A percentile compares a stretch with the other conserved stretches of the same genome.
These are phyloP conservation scores for Ophiothrix spiculata DNA, from an alignment of 35 echinoderm and acorn worm species.

Conservation along the genomic window DNA sequence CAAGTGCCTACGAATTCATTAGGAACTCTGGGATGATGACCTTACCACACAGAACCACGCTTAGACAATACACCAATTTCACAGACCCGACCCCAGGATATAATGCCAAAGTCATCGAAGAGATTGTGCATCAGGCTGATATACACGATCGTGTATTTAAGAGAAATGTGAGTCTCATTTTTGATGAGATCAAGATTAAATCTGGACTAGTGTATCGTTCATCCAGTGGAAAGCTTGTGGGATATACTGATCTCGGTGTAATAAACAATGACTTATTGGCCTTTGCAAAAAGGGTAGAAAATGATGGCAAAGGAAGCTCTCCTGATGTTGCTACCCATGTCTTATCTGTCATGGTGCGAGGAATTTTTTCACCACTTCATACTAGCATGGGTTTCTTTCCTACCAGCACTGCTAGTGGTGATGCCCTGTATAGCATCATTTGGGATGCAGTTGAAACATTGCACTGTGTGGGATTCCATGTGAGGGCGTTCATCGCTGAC, in stretches of 20 bases:
- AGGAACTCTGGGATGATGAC: background rate
- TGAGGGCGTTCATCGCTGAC: conserved; percentile 30
- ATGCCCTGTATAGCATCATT: background rate
- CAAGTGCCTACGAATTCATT: background rate
- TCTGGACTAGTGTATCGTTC: conserved; percentile 27
- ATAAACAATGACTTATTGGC: conserved; percentile 20
- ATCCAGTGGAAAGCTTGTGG: conserved; percentile 22
- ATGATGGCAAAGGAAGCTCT: background rate
- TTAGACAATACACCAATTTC: background rate
- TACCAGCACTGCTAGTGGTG: conserved; percentile 4
- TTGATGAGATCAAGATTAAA: conserved; percentile 52
- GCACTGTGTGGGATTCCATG: conserved; percentile 22
- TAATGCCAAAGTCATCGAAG: background rate
- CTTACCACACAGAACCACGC: background rate
- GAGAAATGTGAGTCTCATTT: conserved; percentile 30
- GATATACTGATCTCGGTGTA: conserved; percentile 43
- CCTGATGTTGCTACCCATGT: conserved; percentile 8
- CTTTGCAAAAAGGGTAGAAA: background rate
- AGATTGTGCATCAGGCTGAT: background rate
- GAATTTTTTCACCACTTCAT: background rate
- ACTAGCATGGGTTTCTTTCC: too few species aligned
- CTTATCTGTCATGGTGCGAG: conserved; percentile 40
- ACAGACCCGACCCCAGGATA: background rate
- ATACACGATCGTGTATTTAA: background rate
- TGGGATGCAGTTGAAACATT: conserved; percentile 12